Base-by-base conservation (phyloP, 2,113 vertebrate species). In the Dasyurus viverrinus region DNA sequence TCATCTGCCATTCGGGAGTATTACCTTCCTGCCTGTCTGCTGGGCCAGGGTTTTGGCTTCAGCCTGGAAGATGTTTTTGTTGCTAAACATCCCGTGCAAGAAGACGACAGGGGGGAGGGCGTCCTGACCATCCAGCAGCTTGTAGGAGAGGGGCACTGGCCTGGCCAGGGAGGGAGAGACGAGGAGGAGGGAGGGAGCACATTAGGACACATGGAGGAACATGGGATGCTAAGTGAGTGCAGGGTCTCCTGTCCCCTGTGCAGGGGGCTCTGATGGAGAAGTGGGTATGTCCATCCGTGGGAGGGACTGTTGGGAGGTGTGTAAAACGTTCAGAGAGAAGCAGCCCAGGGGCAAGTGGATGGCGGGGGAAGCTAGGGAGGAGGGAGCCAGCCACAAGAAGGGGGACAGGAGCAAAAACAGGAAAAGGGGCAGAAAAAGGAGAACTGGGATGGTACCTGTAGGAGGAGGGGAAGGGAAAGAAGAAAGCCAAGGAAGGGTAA, bases 11-110 rank as follows among this genome's bases (percentile, higher is more conserved):
- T 19, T n/a, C 36, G 5, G 60, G 60, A 76, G 19, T 7, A 3
- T 97, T 99, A 99, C 99, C 99, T 99, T 99, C 94, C 99, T 98
- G 5, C 99, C 99, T 0, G 99, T 99, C 92, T 98, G 98, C 91
- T 98, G 99, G 27, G 99, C 99, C 97, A 99, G 97, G 2, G 98
- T 98, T 96, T 99, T 99, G 0, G 99, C 99, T 92, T 99, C 98
- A 0, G 99, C 99, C 89, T 99, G 98, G 96, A 99, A 99, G 98
- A 99, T 99, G 90, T 98, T 97, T 94, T 98, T 99, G 98, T 99
- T 99, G 93, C 99, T 99, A 94, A 99, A 99, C 50, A 99, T 98
- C n/a, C 99, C 99, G 0, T 99, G 99, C 12, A 99, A 99, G 95
- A 99, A 98, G 95, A 99, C 98, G 1, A 99, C 97, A 46, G 99